Base-by-base conservation (phyloP, 2,797 vertebrate genomes). In the Pantherophis alleghaniensis region DNA sequence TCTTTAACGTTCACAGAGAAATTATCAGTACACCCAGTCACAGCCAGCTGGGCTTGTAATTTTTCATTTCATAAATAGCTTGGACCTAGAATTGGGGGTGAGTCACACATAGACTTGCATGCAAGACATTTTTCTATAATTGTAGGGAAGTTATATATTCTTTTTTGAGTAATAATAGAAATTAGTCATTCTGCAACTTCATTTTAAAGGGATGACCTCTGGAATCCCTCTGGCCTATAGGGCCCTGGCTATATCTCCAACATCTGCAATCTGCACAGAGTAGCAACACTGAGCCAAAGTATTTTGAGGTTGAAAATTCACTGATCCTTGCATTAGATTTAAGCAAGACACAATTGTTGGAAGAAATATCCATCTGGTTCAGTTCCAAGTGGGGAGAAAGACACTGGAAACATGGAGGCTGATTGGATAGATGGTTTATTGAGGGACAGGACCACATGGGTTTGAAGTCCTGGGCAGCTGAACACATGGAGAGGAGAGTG, bases 1-100 rank as follows among this genome's bases (percentile, higher is more conserved):
- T 24, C 63, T 93, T 89, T 91, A 93, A 94, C 20, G 7, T 2
- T 88, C 22, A 0, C 3, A 88, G 26, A 24, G 69, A 92, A 95
- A 86, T 14, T 63, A 37, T 69, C 22, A 92, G 60, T 47, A 55
- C 57, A 37, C 51, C 53, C n/a, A 87, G 61, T 89, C 3, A 90
- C 3, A 10, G n/a, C 90, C 93, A 87, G 26, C 22, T 53, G 26
- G 20, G 5, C 32, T 57, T 16, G 28, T 69, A 1, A 26, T 51
- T 28, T 47, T 63, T 63, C 61, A 87, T 91, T 1, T 61, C 28
- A 42, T 10, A 26, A 6, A 0, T 0, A 47, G 10, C 32, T 57
- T 47, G 47, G 37, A 59, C 24, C 47, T 26, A n/a, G 10, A 28
- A 90, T 51, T 32, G 26, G 57, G 56, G 9, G n/a, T 91, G 42